Evolutionary conservation across 1,140 invertebrate genomes (phyloP).

Genomic region (Drosophila serrata): DNA sequence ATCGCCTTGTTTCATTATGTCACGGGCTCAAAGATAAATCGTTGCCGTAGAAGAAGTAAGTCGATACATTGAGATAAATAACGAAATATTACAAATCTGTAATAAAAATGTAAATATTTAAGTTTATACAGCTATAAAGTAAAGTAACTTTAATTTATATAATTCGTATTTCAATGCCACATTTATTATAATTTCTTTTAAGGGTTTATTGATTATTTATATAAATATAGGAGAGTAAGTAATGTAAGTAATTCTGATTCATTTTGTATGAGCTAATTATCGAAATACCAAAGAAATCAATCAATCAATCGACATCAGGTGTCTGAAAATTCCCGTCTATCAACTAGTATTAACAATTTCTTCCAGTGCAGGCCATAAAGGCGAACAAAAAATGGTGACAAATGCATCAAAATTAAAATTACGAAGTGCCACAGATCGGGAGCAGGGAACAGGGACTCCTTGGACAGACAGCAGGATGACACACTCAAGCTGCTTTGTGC

Average conservation of each 20-base stretch:
- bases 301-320: no score
- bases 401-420: slow-evolving; percentile 83
- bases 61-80: slow-evolving; percentile 14
- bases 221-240: no score
- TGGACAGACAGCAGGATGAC: slow-evolving; percentile 53
- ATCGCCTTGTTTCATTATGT: slow-evolving; percentile 70
- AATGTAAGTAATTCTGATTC: no score
- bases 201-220: no score
- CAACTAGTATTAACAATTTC: neutral
- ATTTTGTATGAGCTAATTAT: neutral
- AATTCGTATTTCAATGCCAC: no score
- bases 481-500: slow-evolving; percentile 75
- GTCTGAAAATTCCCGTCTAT: neutral
- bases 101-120: neutral
- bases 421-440: slow-evolving; percentile 64
- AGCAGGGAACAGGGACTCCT: neutral
- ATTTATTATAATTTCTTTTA: no score
- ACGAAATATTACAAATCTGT: neutral
- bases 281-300: neutral
- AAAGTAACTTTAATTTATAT: no score
- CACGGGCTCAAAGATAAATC: slow-evolving; percentile 70
- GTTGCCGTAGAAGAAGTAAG: slow-evolving; percentile 37
- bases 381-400: slow-evolving; percentile 67
- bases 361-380: slow-evolving; percentile 14
- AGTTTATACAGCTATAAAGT: no score